Conservation (phyloP, 2,797 vertebrate species). For the Peromyscus melanophrys region DNA sequence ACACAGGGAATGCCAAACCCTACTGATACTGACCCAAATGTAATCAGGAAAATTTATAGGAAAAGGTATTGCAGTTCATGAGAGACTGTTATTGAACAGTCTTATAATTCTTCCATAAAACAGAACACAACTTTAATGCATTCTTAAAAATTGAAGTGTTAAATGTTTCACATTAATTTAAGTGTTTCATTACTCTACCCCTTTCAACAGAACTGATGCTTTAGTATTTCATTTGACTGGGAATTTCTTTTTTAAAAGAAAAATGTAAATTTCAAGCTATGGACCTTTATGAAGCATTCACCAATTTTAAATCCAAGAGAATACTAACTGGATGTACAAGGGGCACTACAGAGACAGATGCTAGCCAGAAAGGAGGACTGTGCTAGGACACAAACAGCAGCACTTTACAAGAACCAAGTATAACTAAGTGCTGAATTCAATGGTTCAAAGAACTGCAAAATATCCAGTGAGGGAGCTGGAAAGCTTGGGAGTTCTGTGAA, state of each 20-base stretch:
- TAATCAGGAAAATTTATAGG: background rate
- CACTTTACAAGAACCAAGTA: background rate
- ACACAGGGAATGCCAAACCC: background rate
- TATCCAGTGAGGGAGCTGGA: background rate
- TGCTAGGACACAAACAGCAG: background rate
- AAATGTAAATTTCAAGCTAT: conserved; percentile 34
- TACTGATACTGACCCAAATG: conserved; percentile 1
- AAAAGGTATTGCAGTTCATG: conserved; percentile 28
- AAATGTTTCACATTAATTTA: conserved; percentile 41
- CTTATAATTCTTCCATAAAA: conserved; percentile 30
- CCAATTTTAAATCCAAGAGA: conserved; percentile 29
- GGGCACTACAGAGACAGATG: background rate
- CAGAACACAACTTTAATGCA: conserved; percentile 38
- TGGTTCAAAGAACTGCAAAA: background rate
- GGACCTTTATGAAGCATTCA: conserved; percentile 29
- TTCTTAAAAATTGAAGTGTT: conserved; percentile 4
- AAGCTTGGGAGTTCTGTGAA: background rate
- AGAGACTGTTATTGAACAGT: conserved; percentile 44
- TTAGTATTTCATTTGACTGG: conserved; percentile 36
- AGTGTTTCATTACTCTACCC: background rate
- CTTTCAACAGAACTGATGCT: background rate
- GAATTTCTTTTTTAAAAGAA: conserved; percentile 24
- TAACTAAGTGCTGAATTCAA: conserved; percentile 39
- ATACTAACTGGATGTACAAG: background rate
- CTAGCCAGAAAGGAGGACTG: background rate